These are phyloP conservation scores for Apamea sordens DNA, from an alignment of 2,888 invertebrate species.

Conservation along the genomic window DNA sequence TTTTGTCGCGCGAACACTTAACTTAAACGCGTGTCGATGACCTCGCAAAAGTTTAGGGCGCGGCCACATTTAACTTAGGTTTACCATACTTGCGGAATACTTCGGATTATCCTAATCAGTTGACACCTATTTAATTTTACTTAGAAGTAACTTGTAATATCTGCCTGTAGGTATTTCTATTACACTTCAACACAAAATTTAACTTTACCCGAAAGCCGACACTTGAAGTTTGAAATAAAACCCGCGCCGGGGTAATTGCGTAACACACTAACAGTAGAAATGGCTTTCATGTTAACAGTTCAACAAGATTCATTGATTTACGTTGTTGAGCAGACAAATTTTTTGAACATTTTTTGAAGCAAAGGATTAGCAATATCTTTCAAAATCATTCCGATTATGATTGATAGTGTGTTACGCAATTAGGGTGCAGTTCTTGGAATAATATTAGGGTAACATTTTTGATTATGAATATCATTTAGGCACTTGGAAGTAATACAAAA, in stretches of 20 bases:
- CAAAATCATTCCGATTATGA: too few species aligned
- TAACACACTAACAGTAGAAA: too few species aligned
- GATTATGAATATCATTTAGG: neutral
- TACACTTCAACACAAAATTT: neutral
- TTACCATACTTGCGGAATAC: neutral
- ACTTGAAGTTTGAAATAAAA: neutral
- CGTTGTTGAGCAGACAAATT: too few species aligned
- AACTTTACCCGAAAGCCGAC: too few species aligned
- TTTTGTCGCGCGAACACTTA: slow-evolving; percentile 49
- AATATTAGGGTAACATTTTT: neutral
- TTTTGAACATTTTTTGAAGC: too few species aligned
- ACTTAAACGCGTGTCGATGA: slow-evolving; percentile 54
- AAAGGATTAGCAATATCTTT: too few species aligned
- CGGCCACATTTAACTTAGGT: slow-evolving; percentile 19
- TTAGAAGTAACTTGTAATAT: neutral
- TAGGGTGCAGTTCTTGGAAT: neutral
- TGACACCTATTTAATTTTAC: neutral
- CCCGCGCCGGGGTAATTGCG: neutral
- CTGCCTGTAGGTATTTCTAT: neutral
- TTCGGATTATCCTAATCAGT: neutral
- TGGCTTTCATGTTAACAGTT: too few species aligned
- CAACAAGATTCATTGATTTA: too few species aligned
- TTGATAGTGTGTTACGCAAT: too few species aligned
- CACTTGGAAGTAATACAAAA: neutral
- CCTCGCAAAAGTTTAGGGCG: slow-evolving; percentile 50